Conservation (phyloP, 2,888 invertebrate genomes). For the Spodoptera picta region DNA sequence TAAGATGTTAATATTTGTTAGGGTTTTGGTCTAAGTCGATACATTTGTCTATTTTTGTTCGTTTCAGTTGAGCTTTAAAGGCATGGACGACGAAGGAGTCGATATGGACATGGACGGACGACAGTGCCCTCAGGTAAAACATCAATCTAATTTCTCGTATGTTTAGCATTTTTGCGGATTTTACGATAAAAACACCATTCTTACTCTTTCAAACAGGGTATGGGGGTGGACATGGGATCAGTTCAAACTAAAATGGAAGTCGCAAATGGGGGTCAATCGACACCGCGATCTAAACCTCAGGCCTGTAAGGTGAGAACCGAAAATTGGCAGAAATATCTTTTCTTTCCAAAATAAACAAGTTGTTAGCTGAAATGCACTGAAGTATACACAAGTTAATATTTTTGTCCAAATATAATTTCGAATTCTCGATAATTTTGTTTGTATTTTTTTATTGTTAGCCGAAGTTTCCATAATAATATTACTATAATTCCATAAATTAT, state of each 20-base stretch:
- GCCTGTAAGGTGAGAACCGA: conserved; percentile 89
- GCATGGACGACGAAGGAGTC: conserved; percentile 86
- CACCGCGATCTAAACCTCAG: conserved; percentile 91
- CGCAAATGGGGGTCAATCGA: conserved; percentile 76
- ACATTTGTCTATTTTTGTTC: background rate
- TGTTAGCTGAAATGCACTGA: too few species aligned
- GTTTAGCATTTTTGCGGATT: background rate
- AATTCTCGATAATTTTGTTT: too few species aligned
- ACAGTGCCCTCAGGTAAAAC: conserved; percentile 82
- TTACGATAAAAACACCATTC: conserved; percentile 32
- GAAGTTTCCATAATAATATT: too few species aligned
- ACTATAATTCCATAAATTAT: too few species aligned
- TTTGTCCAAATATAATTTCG: too few species aligned
- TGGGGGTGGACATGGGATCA: conserved; percentile 85
- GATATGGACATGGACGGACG: conserved; percentile 86
- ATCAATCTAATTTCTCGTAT: background rate
- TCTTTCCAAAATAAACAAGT: background rate
- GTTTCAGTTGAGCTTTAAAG: conserved; percentile 83
- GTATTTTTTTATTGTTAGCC: too few species aligned
- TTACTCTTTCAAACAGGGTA: conserved; percentile 70
- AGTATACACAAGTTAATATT: too few species aligned
- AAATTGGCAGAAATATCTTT: background rate
- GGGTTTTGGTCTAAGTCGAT: too few species aligned
- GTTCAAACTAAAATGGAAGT: conserved; percentile 87
- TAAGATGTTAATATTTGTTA: too few species aligned